phyloP scores from a whole-genome alignment of 2,888 invertebrate species.

The Sarcophaga variegata region DNA sequence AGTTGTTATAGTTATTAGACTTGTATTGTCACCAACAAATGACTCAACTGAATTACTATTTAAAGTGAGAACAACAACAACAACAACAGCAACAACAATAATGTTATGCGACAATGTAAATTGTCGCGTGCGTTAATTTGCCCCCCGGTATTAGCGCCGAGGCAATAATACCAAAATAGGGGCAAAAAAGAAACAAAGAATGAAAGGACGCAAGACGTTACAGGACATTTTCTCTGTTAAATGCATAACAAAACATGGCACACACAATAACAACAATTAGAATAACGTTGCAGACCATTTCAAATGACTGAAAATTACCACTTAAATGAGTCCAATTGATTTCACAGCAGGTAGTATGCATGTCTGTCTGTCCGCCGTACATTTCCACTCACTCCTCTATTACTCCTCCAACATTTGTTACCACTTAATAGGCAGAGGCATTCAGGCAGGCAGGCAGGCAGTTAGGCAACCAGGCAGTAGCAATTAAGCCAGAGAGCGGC shows the following conservation, averaged over 20 bases:
- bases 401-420: constrained; percentile 23
- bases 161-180: constrained; percentile 21
- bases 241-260: neutral
- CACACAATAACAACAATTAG: constrained; percentile 59
- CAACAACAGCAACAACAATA: neutral
- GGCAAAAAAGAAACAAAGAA: constrained; percentile 28
- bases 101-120: constrained; percentile 38
- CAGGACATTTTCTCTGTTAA: constrained; percentile 43
- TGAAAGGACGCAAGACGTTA: neutral
- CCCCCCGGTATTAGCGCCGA: neutral
- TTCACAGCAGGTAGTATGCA: constrained; percentile 77
- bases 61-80: neutral
- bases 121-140: constrained; percentile 69
- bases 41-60: constrained; percentile 58
- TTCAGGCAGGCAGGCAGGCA: neutral
- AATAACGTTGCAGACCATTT: constrained; percentile 51
- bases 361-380: neutral
- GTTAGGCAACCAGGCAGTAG: neutral
- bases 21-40: constrained; percentile 62
- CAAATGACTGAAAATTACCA: constrained; percentile 20
- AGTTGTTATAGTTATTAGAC: neutral
- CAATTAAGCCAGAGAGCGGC: constrained; percentile 55
- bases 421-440: neutral
- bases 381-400: constrained; percentile 31
- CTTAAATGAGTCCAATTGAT: constrained; percentile 77